Evolutionary conservation across 2,797 vertebrate genomes (phyloP).

Genomic region (Sebastes itinus): DNA sequence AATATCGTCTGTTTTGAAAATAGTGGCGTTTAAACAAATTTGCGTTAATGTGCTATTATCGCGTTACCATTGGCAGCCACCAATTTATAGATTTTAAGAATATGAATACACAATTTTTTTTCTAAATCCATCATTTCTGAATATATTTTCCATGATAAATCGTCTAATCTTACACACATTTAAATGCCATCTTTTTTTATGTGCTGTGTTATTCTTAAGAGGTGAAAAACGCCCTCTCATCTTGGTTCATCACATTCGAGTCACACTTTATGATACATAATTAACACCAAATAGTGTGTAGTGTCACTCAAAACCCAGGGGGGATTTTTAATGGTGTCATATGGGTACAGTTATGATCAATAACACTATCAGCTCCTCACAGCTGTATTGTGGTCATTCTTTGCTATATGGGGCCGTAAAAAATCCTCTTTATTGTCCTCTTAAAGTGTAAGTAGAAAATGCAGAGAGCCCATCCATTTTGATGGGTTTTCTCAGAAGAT

Average conservation of each 20-base stretch:
- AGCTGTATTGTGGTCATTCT: background rate
- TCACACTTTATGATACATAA: background rate
- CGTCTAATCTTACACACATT: background rate
- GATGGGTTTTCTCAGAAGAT: constrained; percentile 26
- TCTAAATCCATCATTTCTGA: background rate
- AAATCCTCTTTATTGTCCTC: background rate
- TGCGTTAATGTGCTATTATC: too few species aligned
- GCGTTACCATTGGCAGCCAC: too few species aligned
- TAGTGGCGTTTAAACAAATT: too few species aligned
- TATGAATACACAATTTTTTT: background rate
- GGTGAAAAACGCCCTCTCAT: background rate
- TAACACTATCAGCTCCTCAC: constrained; percentile 18
- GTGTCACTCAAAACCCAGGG: background rate
- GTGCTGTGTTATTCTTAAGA: background rate
- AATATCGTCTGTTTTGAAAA: too few species aligned
- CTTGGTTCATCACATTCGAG: background rate
- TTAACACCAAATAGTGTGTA: constrained; percentile 5
- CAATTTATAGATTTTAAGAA: background rate
- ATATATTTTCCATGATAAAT: background rate
- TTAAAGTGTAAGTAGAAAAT: constrained; percentile 11
- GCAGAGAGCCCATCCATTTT: constrained; percentile 14
- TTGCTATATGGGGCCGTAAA: background rate
- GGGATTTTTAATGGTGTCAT: background rate
- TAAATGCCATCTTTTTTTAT: background rate
- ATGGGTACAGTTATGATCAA: background rate